Evolutionary conservation across 1,140 invertebrate genomes (phyloP), one percentile per base, ranked within the genome.

Genomic region (Drosophila oshimai): DNA sequence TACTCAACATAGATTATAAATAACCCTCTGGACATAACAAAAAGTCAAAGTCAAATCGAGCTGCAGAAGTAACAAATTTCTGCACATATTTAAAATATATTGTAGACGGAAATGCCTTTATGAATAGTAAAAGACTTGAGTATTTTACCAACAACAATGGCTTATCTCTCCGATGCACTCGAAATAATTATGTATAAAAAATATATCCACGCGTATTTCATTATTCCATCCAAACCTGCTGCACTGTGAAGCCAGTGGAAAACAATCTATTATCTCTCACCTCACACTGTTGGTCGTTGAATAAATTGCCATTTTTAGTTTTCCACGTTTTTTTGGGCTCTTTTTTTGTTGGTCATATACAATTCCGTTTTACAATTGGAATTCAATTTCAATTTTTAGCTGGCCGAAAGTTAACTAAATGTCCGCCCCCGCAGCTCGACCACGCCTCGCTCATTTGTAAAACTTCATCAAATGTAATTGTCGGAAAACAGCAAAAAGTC

Each of bases 341-440:
- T 51, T 28, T 26, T 55, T 46, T 33, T 44, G 39, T 46, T 20
- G 41, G 34, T 26, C 39, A 33, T 42, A 44, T 44, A 61, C 53
- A 71, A 71, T 71, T 71, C 68, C 67, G 61, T 72, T 72, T 72
- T 54, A 61, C 67, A 72, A 72, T 72, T 61, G 68, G 28, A 72
- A 72, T 72, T 72, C 68, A 72, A 72, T 72, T 72, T 72, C 45
- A 72, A 51, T 70, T 72, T 62, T 60, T 28, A 50, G 65, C 24
- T 57, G 10, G 37, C 67, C 10, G 67, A 71, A 70, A 72, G 68
- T 72, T 72, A 31, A 72, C 45, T 65, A 67, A 67, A 62, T 60
- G 54, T 50, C 60, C 60, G 34, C 58, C 60, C 39, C 34, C 54
- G 33, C 34, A 51, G 49, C 20, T n/a, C 26, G 55, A 72, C 68